Evolutionary conservation across 2,888 invertebrate species (phyloP).

Genomic region (Isoperla grammatica): DNA sequence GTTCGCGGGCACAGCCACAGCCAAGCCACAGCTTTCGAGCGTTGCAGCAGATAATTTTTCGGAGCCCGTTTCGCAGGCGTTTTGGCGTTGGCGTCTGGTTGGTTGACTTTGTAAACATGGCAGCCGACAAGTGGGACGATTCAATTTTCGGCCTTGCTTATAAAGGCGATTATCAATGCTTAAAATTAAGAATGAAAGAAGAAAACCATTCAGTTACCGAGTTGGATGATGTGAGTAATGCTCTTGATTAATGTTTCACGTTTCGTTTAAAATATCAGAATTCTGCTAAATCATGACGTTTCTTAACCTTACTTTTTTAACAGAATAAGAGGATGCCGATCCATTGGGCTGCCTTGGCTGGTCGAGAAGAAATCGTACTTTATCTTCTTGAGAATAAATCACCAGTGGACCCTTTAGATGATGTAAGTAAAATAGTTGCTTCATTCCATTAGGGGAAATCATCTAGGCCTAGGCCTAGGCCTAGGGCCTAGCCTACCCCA

Average conservation of each 20-base stretch:
- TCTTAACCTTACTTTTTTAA: slow-evolving; percentile 35
- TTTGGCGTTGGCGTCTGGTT: too few relatives aligned
- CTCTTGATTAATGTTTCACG: not conserved
- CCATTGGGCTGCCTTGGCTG: slow-evolving; percentile 76
- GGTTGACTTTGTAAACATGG: too few relatives aligned
- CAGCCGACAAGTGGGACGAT: slow-evolving; percentile 8
- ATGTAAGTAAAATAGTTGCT: slow-evolving; percentile 52
- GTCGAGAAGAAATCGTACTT: slow-evolving; percentile 66
- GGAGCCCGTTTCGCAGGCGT: too few relatives aligned
- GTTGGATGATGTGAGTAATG: slow-evolving; percentile 49
- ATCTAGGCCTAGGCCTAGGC: too few relatives aligned
- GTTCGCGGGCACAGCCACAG: too few relatives aligned
- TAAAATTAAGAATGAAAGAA: slow-evolving; percentile 58
- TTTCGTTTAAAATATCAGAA: not conserved
- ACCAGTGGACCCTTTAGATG: slow-evolving; percentile 65
- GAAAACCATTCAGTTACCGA: slow-evolving; percentile 42
- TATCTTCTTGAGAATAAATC: slow-evolving; percentile 61
- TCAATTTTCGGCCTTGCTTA: slow-evolving; percentile 61
- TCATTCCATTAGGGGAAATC: too few relatives aligned
- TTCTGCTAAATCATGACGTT: not conserved
- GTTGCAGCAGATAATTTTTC: too few relatives aligned
- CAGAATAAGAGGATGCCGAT: slow-evolving; percentile 66
- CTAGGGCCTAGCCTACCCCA: too few relatives aligned
- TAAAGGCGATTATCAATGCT: slow-evolving; percentile 62
- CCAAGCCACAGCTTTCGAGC: too few relatives aligned